Evolutionary conservation across 1,140 invertebrate genomes (phyloP), one percentile per base, ranked within the genome.

Genomic region (Pantala flavescens): DNA sequence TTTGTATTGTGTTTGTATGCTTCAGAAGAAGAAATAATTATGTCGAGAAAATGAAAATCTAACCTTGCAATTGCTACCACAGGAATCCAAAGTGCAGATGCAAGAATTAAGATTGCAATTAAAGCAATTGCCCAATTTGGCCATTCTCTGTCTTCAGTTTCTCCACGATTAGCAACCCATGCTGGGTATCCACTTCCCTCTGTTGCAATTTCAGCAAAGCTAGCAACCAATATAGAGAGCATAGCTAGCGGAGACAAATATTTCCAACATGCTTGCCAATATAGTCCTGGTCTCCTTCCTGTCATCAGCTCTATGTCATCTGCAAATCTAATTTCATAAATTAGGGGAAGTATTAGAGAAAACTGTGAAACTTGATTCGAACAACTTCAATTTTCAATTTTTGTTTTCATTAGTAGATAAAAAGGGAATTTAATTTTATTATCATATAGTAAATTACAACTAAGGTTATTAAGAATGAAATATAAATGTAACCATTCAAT

Each of bases 291-390:
- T 36, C 93, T 84, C 70, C 88, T 88, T 0, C 95, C 95, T 5
- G 94, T 97, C 95, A 98, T 98, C 80, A 96, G 84, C 83, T 97
- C 93, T 77, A 97, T 96, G 81, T 97, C 95, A 79, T 96, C 94
- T 7, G 93, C 91, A 80, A 97, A 97, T 80, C 92, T 93, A 28
- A n/a, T 36, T 36, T 36, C 28, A 36, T 2, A 36, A 36, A 9
- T 36, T 9, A 36, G 9, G 9, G 28, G 9, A 36, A 36, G 2
- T 5, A 9, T 36, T 36, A 36, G 28, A 36, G 28, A 36, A 36
- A n/a, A n/a, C n/a, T n/a, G n/a, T n/a, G n/a, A n/a, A n/a, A n/a
- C n/a, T n/a, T n/a, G n/a, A n/a, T n/a, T n/a, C n/a, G n/a, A n/a
- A n/a, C n/a, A n/a, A n/a, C n/a, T n/a, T n/a, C n/a, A n/a, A n/a